phyloP scores from a whole-genome alignment of 2,113 vertebrate species.

The Cyanistes caeruleus region DNA sequence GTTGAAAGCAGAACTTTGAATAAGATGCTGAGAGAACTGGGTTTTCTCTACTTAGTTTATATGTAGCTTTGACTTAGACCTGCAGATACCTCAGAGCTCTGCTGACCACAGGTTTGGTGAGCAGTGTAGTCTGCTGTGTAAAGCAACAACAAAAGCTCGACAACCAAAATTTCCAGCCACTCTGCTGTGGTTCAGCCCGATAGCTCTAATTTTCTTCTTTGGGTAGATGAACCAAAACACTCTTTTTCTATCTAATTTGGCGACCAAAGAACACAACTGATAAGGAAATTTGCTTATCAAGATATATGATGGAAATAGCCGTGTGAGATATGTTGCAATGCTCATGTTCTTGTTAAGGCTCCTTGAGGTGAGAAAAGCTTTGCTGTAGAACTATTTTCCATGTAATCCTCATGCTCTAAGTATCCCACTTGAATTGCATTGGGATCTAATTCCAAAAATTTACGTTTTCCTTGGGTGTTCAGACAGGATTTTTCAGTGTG shows the following conservation, averaged over 20 bases:
- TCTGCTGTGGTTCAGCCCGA: neutral
- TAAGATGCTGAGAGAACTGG: neutral
- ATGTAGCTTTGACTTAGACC: neutral
- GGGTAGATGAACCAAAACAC: neutral
- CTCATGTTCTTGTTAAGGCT: neutral
- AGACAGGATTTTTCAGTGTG: neutral
- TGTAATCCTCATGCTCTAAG: neutral
- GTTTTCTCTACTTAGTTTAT: neutral
- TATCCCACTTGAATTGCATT: neutral
- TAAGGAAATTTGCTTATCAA: conserved; percentile 3
- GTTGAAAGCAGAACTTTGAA: neutral
- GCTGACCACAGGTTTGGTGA: neutral
- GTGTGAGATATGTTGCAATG: neutral
- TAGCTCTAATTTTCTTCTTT: neutral
- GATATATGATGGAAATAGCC: neutral
- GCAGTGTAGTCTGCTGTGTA: neutral
- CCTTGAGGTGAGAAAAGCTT: neutral
- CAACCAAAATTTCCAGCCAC: neutral
- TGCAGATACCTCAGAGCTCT: neutral
- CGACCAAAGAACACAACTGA: neutral
- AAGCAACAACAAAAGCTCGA: neutral
- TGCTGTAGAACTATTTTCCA: neutral
- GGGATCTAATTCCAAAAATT: neutral
- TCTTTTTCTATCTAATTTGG: neutral
- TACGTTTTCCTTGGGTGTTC: neutral